phyloP scores from a whole-genome alignment of 2,797 vertebrate genomes.

The Pangasius mekongensis region DNA sequence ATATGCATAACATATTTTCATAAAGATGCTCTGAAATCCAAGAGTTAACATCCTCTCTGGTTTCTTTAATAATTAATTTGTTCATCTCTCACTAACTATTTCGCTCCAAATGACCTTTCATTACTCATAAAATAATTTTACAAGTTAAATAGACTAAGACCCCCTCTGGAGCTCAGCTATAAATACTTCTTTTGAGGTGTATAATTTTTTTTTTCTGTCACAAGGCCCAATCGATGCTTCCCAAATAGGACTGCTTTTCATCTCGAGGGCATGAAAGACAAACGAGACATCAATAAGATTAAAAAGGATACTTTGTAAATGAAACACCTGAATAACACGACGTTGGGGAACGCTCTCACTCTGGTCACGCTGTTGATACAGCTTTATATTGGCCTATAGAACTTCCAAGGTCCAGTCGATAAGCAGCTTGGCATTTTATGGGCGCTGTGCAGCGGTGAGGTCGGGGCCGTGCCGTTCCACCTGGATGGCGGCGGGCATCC shows the following conservation, averaged over 20 bases:
- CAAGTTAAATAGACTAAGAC: conserved; percentile 51
- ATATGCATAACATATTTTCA: background rate
- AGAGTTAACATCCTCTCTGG: conserved; percentile 41
- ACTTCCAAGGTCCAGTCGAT: conserved; percentile 33
- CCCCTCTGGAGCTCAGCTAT: conserved; percentile 47
- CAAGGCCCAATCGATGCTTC: conserved; percentile 33
- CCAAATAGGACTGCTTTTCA: conserved; percentile 38
- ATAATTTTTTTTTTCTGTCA: conserved; percentile 27
- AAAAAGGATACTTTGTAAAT: conserved; percentile 29
- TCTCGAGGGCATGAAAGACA: conserved; percentile 45
- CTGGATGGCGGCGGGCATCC: conserved; percentile 66
- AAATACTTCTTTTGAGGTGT: conserved; percentile 46
- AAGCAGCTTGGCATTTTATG: conserved; percentile 43
- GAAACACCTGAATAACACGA: conserved; percentile 13
- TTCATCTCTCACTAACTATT: conserved; percentile 46
- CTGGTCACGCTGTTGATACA: background rate
- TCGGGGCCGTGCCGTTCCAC: conserved; percentile 66
- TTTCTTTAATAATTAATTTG: conserved; percentile 43
- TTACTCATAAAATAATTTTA: conserved; percentile 54
- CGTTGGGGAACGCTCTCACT: background rate
- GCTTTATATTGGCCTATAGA: background rate
- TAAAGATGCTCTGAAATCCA: conserved; percentile 11
- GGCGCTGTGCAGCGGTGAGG: conserved; percentile 55
- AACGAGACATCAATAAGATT: conserved; percentile 43
- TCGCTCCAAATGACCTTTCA: conserved; percentile 52